These are phyloP conservation scores for Hetaerina titia DNA, from an alignment of 2,888 invertebrate species.

Conservation along the genomic window DNA sequence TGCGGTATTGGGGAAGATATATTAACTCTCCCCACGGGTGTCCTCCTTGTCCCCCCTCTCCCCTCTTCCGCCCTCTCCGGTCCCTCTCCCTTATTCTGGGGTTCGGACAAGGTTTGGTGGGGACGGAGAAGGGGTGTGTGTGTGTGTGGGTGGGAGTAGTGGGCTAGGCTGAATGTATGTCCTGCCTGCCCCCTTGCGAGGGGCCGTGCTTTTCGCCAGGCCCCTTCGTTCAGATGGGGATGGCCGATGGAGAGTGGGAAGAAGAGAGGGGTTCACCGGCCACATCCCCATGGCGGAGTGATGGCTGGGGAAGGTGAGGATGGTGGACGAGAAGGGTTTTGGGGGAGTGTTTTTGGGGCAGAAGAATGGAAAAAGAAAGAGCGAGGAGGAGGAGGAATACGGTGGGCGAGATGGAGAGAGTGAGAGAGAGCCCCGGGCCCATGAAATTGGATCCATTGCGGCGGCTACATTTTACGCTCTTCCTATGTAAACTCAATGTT, in stretches of 20 bases:
- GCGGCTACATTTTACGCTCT: neutral
- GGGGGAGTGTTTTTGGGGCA: too few species aligned
- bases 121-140: neutral
- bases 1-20: neutral
- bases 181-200: neutral
- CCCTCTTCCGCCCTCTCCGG: neutral
- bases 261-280: neutral
- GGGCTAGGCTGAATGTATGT: neutral
- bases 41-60: neutral
- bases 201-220: neutral
- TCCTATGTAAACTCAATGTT: neutral
- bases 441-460: neutral
- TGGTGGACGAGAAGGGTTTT: too few species aligned
- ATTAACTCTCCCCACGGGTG: conserved; percentile 28
- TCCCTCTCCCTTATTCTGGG: neutral
- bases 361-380: too few species aligned
- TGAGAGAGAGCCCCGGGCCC: neutral
- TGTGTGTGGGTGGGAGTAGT: neutral
- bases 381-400: neutral
- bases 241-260: neutral
- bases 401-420: neutral
- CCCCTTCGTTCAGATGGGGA: neutral
- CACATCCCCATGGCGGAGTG: neutral
- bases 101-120: neutral
- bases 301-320: too few species aligned